Base-by-base conservation (phyloP, 2,888 invertebrate species). In the Mimachlamys varia region DNA sequence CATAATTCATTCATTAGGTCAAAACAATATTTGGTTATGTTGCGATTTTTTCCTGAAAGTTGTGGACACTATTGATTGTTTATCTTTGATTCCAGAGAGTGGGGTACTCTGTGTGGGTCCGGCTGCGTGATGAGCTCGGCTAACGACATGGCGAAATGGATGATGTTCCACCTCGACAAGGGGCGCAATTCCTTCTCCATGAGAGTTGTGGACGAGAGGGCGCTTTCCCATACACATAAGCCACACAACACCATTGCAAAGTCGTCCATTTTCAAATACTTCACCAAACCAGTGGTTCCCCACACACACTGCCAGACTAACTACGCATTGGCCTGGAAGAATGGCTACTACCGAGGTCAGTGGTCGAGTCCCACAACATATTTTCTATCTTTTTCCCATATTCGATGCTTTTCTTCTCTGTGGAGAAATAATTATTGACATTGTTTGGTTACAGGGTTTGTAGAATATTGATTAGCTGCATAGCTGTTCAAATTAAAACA, bases 141-240 rank as follows among this genome's bases (percentile, higher is more conserved):
- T 3, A 90, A 92, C 7, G 96, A 96, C 91, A 96, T 96, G 96
- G 92, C 95, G 0, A 93, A 95, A 44, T 96, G 96, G 96, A 95
- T 96, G 94, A 90, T 94, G 90, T 95, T 96, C 62, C 95, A 95
- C 62, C 93, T 96, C 0, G 92, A 91, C 58, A 90, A 90, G 10
- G 95, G 95, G 0, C 90, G 89, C 37, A 91, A 91, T 53, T 89
- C 88, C 2, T 49, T 91, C 3, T 95, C 94, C 1, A 62, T 89
- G 19, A 90, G 88, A 33, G 92, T 96, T 0, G 89, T 95, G 38
- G 91, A 91, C 3, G 88, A 90, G 7, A 92, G 92, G 1, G 89
- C 91, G 12, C 87, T 96, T 58, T 90, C 90, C 19, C 93, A 95
- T 53, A 92, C 95, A 10, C 94, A 96, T 89, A 92, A 91, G 44